Conservation (phyloP, 2,888 invertebrate genomes). For the Chloroclysta siterata region DNA sequence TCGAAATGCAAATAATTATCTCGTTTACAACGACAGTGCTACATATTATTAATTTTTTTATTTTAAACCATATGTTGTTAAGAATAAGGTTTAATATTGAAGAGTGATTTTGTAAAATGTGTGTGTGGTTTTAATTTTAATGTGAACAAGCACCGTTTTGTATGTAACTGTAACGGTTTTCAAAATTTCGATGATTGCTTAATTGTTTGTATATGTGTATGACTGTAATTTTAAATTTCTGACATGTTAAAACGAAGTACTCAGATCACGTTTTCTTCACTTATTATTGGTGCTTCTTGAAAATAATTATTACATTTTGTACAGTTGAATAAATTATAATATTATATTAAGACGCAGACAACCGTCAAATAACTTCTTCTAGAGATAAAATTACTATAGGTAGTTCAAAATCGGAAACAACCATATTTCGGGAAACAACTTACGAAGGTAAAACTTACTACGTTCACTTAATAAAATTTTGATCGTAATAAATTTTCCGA, state of each 20-base stretch:
- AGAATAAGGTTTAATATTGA: conserved; percentile 35
- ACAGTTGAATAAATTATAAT: conserved; percentile 7
- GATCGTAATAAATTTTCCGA: no score
- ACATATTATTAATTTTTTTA: conserved; percentile 28
- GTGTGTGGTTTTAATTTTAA: conserved; percentile 51
- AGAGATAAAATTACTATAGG: no score
- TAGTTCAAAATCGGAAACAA: no score
- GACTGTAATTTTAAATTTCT: conserved; percentile 58
- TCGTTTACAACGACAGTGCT: conserved; percentile 61
- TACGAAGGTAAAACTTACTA: no score
- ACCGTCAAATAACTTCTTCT: no score
- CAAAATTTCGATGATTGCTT: conserved; percentile 76
- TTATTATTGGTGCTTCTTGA: conserved; percentile 16
- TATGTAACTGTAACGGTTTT: conserved; percentile 76
- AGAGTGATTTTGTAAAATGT: conserved; percentile 28
- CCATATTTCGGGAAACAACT: no score
- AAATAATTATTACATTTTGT: conserved; percentile 21
- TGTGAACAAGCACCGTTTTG: conserved; percentile 65
- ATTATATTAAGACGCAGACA: no score
- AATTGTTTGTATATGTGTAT: conserved; percentile 69
- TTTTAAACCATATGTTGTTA: conserved; percentile 37
- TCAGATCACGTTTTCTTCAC: conserved; percentile 18
- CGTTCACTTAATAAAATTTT: no score
- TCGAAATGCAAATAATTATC: conserved; percentile 76
- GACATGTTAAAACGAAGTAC: conserved; percentile 51